phyloP scores from a whole-genome alignment of 2,888 invertebrate genomes.

The Perizoma affinitatum region DNA sequence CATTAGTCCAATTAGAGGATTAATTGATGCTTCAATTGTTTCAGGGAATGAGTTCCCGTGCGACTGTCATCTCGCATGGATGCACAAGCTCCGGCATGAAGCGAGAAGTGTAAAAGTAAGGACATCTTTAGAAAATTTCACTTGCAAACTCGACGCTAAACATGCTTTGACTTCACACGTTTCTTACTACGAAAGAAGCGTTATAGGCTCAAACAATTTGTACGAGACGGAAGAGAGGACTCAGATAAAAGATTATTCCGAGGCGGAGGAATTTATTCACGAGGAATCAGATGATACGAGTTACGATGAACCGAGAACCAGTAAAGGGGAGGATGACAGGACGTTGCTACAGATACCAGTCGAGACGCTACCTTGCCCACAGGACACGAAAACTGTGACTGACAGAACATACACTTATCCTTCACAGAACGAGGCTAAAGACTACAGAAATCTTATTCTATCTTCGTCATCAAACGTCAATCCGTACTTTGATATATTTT shows the following conservation, averaged over 20 bases:
- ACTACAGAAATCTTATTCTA: conserved; percentile 75
- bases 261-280: conserved; percentile 67
- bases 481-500: conserved; percentile 43
- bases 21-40: conserved; percentile 70
- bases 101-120: conserved; percentile 89
- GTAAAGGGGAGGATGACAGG: conserved; percentile 70
- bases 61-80: conserved; percentile 93
- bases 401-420: conserved; percentile 83
- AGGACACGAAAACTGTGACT: conserved; percentile 85
- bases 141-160: conserved; percentile 86
- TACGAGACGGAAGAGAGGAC: conserved; percentile 66
- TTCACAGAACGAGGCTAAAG: conserved; percentile 83
- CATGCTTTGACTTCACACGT: conserved; percentile 70
- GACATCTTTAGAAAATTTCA: conserved; percentile 88
- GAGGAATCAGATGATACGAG: conserved; percentile 68
- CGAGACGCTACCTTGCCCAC: conserved; percentile 85
- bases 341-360: conserved; percentile 83
- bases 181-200: conserved; percentile 71
- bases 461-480: conserved; percentile 51
- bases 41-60: conserved; percentile 93
- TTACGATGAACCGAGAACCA: conserved; percentile 70
- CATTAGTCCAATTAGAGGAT: conserved; percentile 55
- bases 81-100: conserved; percentile 90
- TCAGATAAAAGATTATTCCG: conserved; percentile 67
- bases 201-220: conserved; percentile 68